phyloP scores from a whole-genome alignment of 2,113 vertebrate genomes.

The Bubo bubo region DNA sequence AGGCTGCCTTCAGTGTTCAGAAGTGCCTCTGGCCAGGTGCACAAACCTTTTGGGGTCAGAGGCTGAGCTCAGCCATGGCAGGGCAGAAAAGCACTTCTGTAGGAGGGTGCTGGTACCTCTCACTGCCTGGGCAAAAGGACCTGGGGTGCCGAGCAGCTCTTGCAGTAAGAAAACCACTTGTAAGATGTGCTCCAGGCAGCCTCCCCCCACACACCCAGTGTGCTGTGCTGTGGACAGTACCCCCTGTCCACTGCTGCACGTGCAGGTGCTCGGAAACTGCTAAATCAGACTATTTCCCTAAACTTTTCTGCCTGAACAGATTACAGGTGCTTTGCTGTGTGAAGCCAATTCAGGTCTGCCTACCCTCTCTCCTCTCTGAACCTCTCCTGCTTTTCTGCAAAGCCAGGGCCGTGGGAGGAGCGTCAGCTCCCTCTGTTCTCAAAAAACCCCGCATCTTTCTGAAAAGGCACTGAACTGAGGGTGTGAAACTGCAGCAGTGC shows the following conservation, averaged over 20 bases:
- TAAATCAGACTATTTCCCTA: neutral
- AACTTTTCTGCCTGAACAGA: neutral
- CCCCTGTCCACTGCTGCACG: neutral
- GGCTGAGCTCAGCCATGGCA: neutral
- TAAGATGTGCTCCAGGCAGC: neutral
- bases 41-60: neutral
- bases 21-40: neutral
- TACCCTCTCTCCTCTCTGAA: neutral
- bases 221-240: neutral
- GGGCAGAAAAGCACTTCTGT: neutral
- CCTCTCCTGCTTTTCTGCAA: no score
- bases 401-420: neutral
- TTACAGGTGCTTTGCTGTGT: neutral
- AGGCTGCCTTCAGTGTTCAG: neutral
- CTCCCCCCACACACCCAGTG: fast-evolving
- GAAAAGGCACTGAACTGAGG: neutral
- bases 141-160: neutral
- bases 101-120: neutral
- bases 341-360: neutral
- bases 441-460: fast-evolving
- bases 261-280: neutral
- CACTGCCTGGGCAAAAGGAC: neutral
- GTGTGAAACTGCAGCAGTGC: neutral
- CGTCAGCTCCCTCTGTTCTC: neutral
- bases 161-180: neutral